Base-by-base conservation (phyloP, 2,888 invertebrate species). In the Cenopis cana region DNA sequence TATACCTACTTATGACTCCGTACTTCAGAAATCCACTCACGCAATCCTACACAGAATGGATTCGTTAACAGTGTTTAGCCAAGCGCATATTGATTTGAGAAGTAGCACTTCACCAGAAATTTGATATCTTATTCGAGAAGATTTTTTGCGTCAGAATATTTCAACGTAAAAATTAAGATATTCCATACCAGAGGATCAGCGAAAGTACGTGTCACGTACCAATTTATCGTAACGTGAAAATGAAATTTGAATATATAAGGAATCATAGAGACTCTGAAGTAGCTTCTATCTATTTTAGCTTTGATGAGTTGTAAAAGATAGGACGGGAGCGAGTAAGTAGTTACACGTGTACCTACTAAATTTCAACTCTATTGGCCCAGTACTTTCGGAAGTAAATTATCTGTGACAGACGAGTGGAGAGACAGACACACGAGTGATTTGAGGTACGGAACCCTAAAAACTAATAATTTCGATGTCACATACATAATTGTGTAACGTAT, bases 181-280 rank as follows among this genome's bases (percentile, higher is more conserved):
- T 74, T 69, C 72, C 71, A 36, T n/a, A 8, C 49, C 18, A 33
- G 57, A 52, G 18, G 33, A 36, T 62, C 36, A 36, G 17, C 66
- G 73, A 81, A 83, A 84, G 84, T 84, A 83, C 82, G 79, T 81
- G 82, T 77, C 41, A 8, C 78, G 72, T 74, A 76, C 80, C 85
- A 87, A 88, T 88, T 88, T 89, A 76, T 78, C 77, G 78, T 82
- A 77, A 81, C 80, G 77, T 75, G 74, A 76, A 81, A 83, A 86
- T 86, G 82, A 84, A 86, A 88, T 87, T 86, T 85, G 87, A 86
- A 88, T 87, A 87, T 83, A 77, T 38, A 14, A 50, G 60, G 59
- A 59, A 56, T 65, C 52, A 38, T 33, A 46, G 17, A 59, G 29
- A 50, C 14, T 6, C 64, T 14, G 54, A 62, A 62, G 14, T 52